These are phyloP conservation scores for Euclidia mi DNA, from an alignment of 2,888 invertebrate species.

Conservation along the genomic window DNA sequence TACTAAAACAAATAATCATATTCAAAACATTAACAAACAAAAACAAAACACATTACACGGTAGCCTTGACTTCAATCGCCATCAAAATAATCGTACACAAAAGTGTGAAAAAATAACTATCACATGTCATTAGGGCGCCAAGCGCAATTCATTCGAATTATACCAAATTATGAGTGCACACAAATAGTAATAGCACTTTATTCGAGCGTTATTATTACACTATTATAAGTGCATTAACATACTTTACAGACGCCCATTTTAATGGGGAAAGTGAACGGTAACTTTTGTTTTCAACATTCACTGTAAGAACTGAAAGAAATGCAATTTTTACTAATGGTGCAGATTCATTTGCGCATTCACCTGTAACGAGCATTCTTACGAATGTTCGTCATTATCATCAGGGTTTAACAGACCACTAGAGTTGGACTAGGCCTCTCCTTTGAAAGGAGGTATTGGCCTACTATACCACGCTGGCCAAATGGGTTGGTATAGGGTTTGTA, in stretches of 20 bases:
- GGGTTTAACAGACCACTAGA: too few species aligned
- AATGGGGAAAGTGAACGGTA: constrained; percentile 46
- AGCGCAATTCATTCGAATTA: constrained; percentile 47
- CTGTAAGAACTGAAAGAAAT: constrained; percentile 10
- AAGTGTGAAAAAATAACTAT: neutral
- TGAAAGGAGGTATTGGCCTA: too few species aligned
- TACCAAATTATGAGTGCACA: constrained; percentile 45
- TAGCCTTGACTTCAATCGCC: neutral
- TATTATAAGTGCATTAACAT: constrained; percentile 53
- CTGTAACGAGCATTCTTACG: too few species aligned
- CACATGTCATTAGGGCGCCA: constrained; percentile 28
- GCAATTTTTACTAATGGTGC: neutral
- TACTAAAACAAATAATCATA: too few species aligned
- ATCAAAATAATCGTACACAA: constrained; percentile 6
- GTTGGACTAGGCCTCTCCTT: too few species aligned
- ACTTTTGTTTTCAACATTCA: constrained; percentile 50
- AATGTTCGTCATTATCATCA: too few species aligned
- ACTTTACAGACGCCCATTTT: constrained; percentile 38
- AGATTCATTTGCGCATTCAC: too few species aligned
- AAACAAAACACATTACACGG: too few species aligned
- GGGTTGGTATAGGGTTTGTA: too few species aligned
- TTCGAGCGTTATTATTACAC: constrained; percentile 44
- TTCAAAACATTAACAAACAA: too few species aligned
- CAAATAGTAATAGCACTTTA: constrained; percentile 48
- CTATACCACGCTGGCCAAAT: too few species aligned